phyloP scores from a whole-genome alignment of 2,113 vertebrate species.

The Poeciliopsis turrubarensis region DNA sequence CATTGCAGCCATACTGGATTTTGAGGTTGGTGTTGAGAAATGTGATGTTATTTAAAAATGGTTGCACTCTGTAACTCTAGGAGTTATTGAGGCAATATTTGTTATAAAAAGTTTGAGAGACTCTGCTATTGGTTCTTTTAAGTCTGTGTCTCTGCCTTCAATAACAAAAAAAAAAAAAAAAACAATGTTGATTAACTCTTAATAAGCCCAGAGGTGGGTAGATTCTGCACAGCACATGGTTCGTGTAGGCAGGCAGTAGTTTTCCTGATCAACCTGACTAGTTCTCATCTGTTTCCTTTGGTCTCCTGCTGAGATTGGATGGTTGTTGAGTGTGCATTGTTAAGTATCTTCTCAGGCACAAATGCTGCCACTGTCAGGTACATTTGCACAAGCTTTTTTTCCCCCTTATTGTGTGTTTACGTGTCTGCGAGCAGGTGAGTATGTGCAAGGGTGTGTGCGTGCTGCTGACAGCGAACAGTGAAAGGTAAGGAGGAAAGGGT shows the following conservation, averaged over 20 bases:
- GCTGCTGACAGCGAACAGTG: slow-evolving; percentile 50
- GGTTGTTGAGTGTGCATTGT: slow-evolving; percentile 66
- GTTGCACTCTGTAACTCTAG: neutral
- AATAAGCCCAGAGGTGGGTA: slow-evolving; percentile 67
- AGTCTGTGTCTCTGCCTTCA: slow-evolving; percentile 58
- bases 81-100: neutral
- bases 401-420: slow-evolving; percentile 14
- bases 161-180: slow-evolving; percentile 21
- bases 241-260: slow-evolving; percentile 57
- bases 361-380: slow-evolving; percentile 66
- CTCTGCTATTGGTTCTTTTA: slow-evolving; percentile 28
- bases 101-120: neutral
- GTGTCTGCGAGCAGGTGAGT: neutral
- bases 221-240: slow-evolving; percentile 18
- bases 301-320: slow-evolving; percentile 69
- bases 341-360: slow-evolving; percentile 73
- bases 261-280: slow-evolving; percentile 68
- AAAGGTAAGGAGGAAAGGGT: slow-evolving; percentile 71
- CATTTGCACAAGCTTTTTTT: slow-evolving; percentile 43
- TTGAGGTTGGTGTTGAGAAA: no score
- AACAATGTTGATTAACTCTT: slow-evolving; percentile 73
- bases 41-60: neutral
- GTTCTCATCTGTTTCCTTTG: slow-evolving; percentile 76
- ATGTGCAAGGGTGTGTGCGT: slow-evolving; percentile 16
- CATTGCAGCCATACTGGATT: no score